Evolutionary conservation across 2,888 invertebrate genomes (phyloP).

Genomic region (Aradus depressus): DNA sequence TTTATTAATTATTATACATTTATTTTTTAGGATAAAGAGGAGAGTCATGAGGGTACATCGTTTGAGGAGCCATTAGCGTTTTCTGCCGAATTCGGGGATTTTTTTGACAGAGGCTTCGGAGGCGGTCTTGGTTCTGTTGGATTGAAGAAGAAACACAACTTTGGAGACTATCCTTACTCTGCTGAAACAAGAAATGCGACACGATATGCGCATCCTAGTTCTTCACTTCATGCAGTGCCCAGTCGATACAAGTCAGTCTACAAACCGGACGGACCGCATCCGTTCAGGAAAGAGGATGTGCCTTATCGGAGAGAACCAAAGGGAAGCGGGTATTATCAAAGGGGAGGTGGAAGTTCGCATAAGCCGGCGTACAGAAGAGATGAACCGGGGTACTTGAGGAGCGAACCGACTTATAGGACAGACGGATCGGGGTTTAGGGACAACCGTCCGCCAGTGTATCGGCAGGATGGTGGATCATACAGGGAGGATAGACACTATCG

Average conservation of each 20-base stretch:
- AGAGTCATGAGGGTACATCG: conserved; percentile 1
- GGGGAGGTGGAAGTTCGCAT: too few species aligned
- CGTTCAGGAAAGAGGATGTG: too few species aligned
- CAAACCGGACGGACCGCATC: too few species aligned
- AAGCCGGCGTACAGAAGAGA: too few species aligned
- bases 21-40: too few species aligned
- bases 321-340: too few species aligned
- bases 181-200: conserved; percentile 7
- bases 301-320: too few species aligned
- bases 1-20: too few species aligned
- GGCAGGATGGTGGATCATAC: not conserved
- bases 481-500: conserved; percentile 1
- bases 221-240: conserved; percentile 5
- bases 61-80: conserved; percentile 4
- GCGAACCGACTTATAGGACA: too few species aligned
- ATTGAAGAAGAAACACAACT: not conserved
- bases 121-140: conserved; percentile 1
- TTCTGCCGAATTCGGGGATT: conserved; percentile 7
- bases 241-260: too few species aligned
- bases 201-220: conserved; percentile 1
- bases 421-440: conserved; percentile 6
- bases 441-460: conserved; percentile 1
- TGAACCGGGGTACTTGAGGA: too few species aligned
- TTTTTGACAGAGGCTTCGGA: not conserved
- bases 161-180: conserved; percentile 4